Conservation (phyloP, 1,140 invertebrate genomes). For the Camponotus vicinus region DNA sequence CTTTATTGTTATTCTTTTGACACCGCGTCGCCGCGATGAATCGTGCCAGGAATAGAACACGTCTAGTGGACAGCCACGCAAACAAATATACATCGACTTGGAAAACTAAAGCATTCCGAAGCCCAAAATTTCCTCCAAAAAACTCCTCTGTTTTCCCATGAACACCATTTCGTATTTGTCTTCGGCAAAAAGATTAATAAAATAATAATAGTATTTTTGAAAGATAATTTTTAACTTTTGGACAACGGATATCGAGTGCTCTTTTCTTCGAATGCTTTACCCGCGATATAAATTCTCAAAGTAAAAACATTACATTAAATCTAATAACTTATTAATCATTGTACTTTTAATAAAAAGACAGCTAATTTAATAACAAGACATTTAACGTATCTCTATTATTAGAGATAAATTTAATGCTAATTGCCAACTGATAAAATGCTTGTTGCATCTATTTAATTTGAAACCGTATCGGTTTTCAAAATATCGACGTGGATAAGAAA, state of each 20-base stretch:
- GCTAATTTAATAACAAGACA: background rate
- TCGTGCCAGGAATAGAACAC: too few species aligned
- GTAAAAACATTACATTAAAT: background rate
- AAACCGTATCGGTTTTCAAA: constrained; percentile 5
- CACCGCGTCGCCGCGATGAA: background rate
- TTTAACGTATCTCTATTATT: too few species aligned
- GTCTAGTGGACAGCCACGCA: background rate
- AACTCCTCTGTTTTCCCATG: constrained; percentile 24
- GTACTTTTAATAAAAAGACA: background rate
- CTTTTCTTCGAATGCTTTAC: background rate
- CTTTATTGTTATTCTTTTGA: constrained; percentile 71
- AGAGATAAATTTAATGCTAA: too few species aligned
- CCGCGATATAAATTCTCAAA: background rate
- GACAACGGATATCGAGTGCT: background rate
- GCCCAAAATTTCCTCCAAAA: background rate
- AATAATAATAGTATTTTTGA: background rate
- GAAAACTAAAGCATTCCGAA: constrained; percentile 39
- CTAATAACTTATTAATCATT: background rate
- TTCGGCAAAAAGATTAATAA: background rate
- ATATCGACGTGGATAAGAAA: background rate
- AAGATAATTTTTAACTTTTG: background rate
- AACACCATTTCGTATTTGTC: constrained; percentile 31
- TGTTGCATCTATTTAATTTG: background rate
- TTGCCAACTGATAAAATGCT: background rate
- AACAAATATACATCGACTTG: constrained; percentile 60